Conservation (phyloP, 2,113 vertebrate genomes). For the Agelaius tricolor region DNA sequence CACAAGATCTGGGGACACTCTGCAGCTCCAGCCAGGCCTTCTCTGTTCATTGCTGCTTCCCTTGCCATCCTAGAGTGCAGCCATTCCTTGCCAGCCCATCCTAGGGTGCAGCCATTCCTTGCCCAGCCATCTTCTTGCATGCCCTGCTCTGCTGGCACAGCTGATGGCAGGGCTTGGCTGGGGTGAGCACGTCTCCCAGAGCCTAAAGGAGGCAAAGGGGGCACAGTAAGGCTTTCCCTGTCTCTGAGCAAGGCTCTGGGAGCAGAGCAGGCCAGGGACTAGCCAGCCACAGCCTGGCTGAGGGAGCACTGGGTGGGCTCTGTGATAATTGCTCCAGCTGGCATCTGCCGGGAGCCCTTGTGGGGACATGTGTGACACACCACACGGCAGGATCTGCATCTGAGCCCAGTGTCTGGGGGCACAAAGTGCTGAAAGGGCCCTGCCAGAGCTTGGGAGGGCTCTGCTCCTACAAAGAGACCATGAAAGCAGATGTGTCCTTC, state of each 20-base stretch:
- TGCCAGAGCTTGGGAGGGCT: neutral
- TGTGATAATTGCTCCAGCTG: rapidly evolving
- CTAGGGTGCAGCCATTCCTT: neutral
- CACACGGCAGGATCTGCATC: neutral
- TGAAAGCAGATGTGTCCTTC: neutral
- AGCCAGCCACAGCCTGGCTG: neutral
- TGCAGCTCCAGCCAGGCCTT: neutral
- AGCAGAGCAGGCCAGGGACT: neutral
- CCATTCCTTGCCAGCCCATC: neutral
- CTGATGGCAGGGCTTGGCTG: neutral
- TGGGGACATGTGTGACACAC: rapidly evolving
- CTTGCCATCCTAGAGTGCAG: neutral
- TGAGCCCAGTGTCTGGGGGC: neutral
- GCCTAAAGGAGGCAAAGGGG: neutral
- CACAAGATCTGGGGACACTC: neutral
- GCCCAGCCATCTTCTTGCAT: neutral
- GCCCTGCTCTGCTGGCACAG: neutral
- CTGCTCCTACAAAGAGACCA: neutral
- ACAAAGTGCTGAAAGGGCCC: too few species aligned
- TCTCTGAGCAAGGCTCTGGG: neutral
- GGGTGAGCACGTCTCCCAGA: neutral
- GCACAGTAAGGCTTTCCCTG: neutral
- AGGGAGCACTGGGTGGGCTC: neutral
- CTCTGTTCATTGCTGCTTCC: neutral
- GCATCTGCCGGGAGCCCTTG: neutral